Evolutionary conservation across 2,888 invertebrate species (phyloP).

Genomic region (Trilocha varians): DNA sequence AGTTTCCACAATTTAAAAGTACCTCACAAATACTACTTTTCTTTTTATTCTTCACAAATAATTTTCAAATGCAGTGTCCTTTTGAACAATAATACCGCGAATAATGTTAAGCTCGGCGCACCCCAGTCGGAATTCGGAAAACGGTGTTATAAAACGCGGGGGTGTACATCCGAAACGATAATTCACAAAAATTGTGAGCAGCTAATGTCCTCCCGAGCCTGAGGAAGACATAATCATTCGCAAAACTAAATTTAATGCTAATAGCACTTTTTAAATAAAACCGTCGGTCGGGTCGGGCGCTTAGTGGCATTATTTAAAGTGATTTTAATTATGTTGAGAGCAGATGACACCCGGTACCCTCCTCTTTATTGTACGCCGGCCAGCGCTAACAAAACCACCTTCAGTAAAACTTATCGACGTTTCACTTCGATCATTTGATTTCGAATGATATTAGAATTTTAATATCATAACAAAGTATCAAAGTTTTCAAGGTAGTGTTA

Average conservation of each 20-base stretch:
- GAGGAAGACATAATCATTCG: slow-evolving; percentile 68
- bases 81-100: too few relatives aligned
- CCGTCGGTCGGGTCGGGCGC: slow-evolving; percentile 57
- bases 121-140: slow-evolving; percentile 51
- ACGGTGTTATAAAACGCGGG: slow-evolving; percentile 59
- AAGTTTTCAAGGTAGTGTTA: too few relatives aligned
- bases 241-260: slow-evolving; percentile 73
- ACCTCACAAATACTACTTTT: too few relatives aligned
- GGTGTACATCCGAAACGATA: slow-evolving; percentile 56
- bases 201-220: slow-evolving; percentile 58
- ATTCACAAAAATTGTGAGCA: slow-evolving; percentile 69
- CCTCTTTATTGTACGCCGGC: slow-evolving; percentile 62
- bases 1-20: too few relatives aligned
- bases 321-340: slow-evolving; percentile 74
- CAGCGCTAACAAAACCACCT: slow-evolving; percentile 25
- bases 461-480: too few relatives aligned
- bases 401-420: slow-evolving; percentile 16
- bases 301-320: slow-evolving; percentile 70
- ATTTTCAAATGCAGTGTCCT: too few relatives aligned
- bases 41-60: too few relatives aligned
- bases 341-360: slow-evolving; percentile 68
- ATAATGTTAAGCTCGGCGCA: slow-evolving; percentile 33
- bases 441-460: slow-evolving; percentile 1
- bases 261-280: slow-evolving; percentile 71
- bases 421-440: slow-evolving; percentile 31